These are phyloP conservation scores for Elephantulus edwardii DNA, from an alignment of 2,113 vertebrate genomes.

Conservation along the genomic window DNA sequence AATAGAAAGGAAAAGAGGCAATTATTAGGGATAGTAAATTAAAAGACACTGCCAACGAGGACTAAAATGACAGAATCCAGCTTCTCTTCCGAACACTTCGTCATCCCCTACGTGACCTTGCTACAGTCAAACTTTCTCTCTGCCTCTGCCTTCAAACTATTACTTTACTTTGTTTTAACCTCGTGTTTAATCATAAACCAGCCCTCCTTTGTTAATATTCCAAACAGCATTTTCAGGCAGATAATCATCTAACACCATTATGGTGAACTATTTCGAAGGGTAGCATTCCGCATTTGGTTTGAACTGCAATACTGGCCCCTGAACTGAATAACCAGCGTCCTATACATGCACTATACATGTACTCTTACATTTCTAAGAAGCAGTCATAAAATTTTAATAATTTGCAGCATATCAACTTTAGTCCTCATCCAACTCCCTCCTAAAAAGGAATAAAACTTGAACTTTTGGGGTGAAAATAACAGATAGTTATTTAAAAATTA, in stretches of 20 bases:
- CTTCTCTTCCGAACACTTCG: constrained; percentile 1
- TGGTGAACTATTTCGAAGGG: constrained; percentile 1
- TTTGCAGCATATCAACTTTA: neutral
- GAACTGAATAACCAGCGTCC: neutral
- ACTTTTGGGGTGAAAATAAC: constrained; percentile 18
- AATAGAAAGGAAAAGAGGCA: neutral
- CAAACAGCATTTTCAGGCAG: constrained; percentile 54
- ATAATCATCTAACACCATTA: constrained; percentile 31
- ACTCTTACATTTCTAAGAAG: neutral
- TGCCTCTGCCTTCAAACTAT: constrained; percentile 33
- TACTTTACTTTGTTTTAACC: constrained; percentile 57
- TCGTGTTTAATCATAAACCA: constrained; percentile 73
- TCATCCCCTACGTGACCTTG: constrained; percentile 32
- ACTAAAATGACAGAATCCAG: constrained; percentile 40
- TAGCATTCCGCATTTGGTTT: constrained; percentile 17
- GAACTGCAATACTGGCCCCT: neutral
- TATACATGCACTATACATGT: neutral
- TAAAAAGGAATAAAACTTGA: constrained; percentile 24
- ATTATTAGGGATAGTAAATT: constrained; percentile 50
- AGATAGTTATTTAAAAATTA: neutral
- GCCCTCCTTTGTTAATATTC: constrained; percentile 58
- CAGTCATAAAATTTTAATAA: neutral
- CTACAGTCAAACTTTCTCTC: constrained; percentile 31
- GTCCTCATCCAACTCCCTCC: neutral
- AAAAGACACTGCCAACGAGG: constrained; percentile 34